A percentile compares a stretch with the other conserved stretches of the same genome.
phyloP scores from a whole-genome alignment of 1,140 invertebrate species.

The Leptoteleia sp. region DNA sequence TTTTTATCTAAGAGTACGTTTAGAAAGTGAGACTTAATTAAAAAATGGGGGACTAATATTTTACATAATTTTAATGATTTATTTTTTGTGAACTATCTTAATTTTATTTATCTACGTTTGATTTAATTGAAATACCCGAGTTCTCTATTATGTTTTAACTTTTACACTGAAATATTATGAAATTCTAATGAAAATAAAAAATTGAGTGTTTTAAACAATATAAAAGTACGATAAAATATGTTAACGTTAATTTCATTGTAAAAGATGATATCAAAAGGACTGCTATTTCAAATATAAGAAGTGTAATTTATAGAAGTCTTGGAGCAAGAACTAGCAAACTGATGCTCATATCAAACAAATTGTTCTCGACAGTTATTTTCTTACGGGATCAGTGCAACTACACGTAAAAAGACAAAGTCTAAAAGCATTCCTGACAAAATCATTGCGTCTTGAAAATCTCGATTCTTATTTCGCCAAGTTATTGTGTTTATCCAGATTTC shows the following conservation, averaged over 20 bases:
- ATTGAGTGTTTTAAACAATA: too few species aligned
- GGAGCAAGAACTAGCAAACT: not conserved
- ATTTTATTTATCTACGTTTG: too few species aligned
- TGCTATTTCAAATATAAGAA: constrained; percentile 3
- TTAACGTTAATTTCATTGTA: too few species aligned
- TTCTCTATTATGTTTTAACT: too few species aligned
- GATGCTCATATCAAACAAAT: constrained; percentile 34
- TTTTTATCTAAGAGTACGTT: too few species aligned
- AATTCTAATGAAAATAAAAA: too few species aligned
- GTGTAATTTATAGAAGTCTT: constrained; percentile 6
- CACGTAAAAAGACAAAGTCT: constrained; percentile 28
- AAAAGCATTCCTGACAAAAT: constrained; percentile 33
- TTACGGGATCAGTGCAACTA: constrained; percentile 24
- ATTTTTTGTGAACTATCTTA: too few species aligned
- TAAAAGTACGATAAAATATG: not conserved
- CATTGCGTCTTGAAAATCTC: constrained; percentile 22
- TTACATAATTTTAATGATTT: too few species aligned
- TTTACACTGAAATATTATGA: too few species aligned
- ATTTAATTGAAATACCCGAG: too few species aligned
- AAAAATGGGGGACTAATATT: too few species aligned
- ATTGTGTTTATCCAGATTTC: constrained; percentile 18
- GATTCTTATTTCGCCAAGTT: constrained; percentile 18
- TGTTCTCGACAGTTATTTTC: constrained; percentile 33
- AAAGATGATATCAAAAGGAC: not conserved
- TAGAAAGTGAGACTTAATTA: too few species aligned